A percentile compares a stretch with the other conserved stretches of the same genome.
These are phyloP conservation scores for Lasaia peninsularis DNA, from an alignment of 1,140 invertebrate genomes.

Conservation along the genomic window DNA sequence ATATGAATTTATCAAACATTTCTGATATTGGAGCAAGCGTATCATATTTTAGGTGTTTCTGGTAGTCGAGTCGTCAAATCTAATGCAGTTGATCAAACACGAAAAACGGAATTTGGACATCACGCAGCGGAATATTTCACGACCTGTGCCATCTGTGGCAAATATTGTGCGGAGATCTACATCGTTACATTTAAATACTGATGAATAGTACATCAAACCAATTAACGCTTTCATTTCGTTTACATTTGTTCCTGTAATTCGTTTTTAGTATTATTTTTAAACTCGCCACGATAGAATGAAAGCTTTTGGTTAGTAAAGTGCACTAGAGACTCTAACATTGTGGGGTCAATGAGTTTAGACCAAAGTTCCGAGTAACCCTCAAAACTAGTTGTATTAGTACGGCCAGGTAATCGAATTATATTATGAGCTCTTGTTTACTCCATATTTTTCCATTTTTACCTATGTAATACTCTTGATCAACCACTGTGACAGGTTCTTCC, in stretches of 20 bases:
- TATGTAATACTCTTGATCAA: no score
- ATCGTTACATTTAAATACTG: not conserved
- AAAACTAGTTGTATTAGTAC: no score
- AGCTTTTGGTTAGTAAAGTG: no score
- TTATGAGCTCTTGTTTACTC: no score
- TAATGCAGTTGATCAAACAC: conserved; percentile 8
- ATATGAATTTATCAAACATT: conserved; percentile 33
- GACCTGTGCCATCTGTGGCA: conserved; percentile 23
- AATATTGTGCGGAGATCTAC: not conserved
- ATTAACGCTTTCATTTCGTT: not conserved
- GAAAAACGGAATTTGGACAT: conserved; percentile 21
- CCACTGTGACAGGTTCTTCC: not conserved
- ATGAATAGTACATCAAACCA: not conserved
- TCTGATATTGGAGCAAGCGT: conserved; percentile 24
- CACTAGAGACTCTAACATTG: no score
- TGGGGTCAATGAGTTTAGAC: no score
- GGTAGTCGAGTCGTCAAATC: conserved; percentile 28
- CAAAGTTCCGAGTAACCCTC: no score
- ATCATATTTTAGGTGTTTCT: conserved; percentile 14
- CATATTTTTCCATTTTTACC: no score
- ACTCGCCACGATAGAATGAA: no score
- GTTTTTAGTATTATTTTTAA: no score
- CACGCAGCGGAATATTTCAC: conserved; percentile 24
- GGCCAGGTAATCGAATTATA: no score
- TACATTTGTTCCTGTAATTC: not conserved